Conservation (phyloP, 2,113 vertebrate species). For the Dinomys branickii region DNA sequence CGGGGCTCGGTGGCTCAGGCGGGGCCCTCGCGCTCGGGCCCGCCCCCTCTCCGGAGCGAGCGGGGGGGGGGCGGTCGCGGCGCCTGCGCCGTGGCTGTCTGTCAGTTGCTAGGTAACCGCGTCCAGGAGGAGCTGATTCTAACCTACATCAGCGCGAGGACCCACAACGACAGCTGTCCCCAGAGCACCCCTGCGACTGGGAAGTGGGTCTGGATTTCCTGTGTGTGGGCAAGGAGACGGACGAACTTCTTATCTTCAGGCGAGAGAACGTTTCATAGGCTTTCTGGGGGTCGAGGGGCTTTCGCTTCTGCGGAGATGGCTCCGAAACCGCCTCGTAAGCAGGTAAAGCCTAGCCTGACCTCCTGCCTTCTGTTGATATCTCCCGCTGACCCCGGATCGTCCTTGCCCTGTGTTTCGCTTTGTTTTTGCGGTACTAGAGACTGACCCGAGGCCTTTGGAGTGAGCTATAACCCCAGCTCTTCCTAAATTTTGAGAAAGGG, state of each 20-base stretch:
- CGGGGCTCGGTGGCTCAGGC: background rate
- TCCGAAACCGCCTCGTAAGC: constrained; percentile 68
- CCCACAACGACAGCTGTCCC: constrained; percentile 65
- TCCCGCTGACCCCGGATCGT: constrained; percentile 1
- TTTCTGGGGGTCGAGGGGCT: background rate
- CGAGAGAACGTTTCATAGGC: constrained; percentile 20
- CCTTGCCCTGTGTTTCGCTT: background rate
- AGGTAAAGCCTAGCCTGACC: constrained; percentile 75
- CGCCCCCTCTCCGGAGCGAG: background rate
- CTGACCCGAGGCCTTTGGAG: background rate
- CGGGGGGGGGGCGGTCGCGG: background rate
- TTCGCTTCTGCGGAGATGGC: constrained; percentile 73
- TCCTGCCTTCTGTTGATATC: background rate
- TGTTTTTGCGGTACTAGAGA: background rate
- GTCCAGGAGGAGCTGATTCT: constrained; percentile 66
- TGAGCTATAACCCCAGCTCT: background rate
- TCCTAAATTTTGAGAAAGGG: background rate
- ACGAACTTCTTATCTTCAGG: constrained; percentile 63
- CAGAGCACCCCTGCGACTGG: constrained; percentile 54
- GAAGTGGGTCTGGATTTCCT: constrained; percentile 70
- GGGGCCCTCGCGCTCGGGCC: rapidly evolving
- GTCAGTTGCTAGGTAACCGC: constrained; percentile 80
- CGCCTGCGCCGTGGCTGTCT: constrained; percentile 67
- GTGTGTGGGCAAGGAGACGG: constrained; percentile 66
- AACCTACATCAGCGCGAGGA: background rate